Evolutionary conservation across 37 sponge, comb jelly and placozoan species (phyloP).

Genomic region (Chondrilla cf. caribensis): DNA sequence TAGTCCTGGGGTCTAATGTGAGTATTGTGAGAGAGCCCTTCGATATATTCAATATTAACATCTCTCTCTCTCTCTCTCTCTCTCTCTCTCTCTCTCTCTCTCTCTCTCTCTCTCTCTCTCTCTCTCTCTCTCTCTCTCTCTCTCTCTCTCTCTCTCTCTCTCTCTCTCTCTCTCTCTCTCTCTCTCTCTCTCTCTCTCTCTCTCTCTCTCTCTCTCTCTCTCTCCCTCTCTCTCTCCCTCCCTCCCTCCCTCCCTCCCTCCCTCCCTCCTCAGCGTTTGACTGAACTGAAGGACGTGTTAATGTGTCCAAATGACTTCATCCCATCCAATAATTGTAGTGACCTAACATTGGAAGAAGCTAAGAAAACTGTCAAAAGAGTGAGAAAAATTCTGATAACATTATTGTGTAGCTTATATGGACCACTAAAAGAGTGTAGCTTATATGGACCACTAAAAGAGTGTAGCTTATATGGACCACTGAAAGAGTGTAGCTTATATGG

Average conservation of each 20-base stretch:
- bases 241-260: conserved; percentile 8
- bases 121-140: conserved; percentile 43
- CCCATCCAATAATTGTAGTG: conserved; percentile 39
- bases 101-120: conserved; percentile 43
- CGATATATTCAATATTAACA: no score
- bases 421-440: no score
- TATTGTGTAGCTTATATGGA: no score
- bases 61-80: conserved; percentile 26
- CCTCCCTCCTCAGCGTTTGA: conserved; percentile 23
- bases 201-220: conserved; percentile 36
- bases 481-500: no score
- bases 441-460: no score
- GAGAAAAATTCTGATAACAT: no score
- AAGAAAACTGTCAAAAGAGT: conserved; percentile 8
- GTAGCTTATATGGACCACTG: no score
- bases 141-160: conserved; percentile 43
- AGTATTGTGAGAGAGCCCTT: no score
- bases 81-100: conserved; percentile 38
- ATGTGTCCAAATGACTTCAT: conserved; percentile 48
- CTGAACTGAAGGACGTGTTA: conserved; percentile 50
- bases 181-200: conserved; percentile 15
- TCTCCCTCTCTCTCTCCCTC: conserved; percentile 30
- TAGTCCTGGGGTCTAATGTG: conserved; percentile 13
- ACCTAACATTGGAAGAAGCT: conserved; percentile 3
- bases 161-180: conserved; percentile 34